Base-by-base conservation (phyloP, 2,113 vertebrate species). In the Myotis davidii region DNA sequence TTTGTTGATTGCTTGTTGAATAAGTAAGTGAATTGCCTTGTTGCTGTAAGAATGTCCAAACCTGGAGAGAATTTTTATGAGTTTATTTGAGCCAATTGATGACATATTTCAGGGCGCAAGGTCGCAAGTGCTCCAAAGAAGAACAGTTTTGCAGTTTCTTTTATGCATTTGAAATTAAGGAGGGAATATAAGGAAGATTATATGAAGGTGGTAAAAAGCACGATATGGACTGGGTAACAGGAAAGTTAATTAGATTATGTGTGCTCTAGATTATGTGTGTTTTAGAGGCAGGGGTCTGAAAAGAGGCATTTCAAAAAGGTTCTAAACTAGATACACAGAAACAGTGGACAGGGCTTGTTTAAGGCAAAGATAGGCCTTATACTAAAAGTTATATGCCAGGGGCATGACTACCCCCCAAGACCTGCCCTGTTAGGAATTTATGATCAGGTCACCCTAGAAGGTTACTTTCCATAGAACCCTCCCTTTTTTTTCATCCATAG, bases 21-120 rank as follows among this genome's bases (percentile, higher is more conserved):
- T 48, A 86, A 79, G 37, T 90, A 69, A 67, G n/a, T 50, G 52
- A 64, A 76, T 83, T 88, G 73, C 48, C 79, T 82, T 82, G n/a
- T 61, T 10, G 5, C 29, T 82, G 16, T 42, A 42, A 42, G 37
- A 64, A 42, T 32, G 54, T 42, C 37, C 25, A 82, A 42, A 59
- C 25, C 4, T 42, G 25, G 29, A 13, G 37, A 82, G 16, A 82
- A 82, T 61, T 61, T 61, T 42, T 18, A 39, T 61, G 78, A 42
- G 25, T 61, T 82, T 61, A 61, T 42, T 32, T 64, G 56, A 82
- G 37, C 79, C 56, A 42, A 42, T 23, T 61, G 56, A 64, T 20
- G 37, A 82, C 37, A 42, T 82, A 42, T 42, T 61, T 39, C 16
- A 17, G 25, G 37, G 37, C 1, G 25, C 16, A 82, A 64, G 17